Percentiles rank a stretch among this genome's conserved stretches.
These are phyloP conservation scores for Tyto alba DNA, from an alignment of 2,113 vertebrate genomes.

Conservation along the genomic window DNA sequence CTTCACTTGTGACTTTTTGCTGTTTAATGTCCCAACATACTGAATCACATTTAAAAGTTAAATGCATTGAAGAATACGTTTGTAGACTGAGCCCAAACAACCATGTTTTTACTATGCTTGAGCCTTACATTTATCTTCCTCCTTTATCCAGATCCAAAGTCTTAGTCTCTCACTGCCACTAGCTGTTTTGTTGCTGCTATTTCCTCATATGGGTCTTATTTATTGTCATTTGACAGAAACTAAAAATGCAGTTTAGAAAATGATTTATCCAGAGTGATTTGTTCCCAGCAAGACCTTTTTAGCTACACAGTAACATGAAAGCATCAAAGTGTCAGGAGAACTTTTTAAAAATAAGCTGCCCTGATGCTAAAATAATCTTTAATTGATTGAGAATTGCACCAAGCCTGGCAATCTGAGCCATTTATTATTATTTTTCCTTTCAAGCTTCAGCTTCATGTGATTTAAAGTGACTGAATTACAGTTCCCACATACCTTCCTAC, in stretches of 20 bases:
- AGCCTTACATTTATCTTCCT: not conserved
- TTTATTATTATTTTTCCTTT: slow-evolving; percentile 54
- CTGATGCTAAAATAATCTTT: slow-evolving; percentile 53
- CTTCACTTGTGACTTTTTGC: not conserved
- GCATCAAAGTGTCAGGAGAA: slow-evolving; percentile 29
- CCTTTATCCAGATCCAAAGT: not conserved
- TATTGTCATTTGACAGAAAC: not conserved
- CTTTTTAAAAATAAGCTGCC: slow-evolving; percentile 19
- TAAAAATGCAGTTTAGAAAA: not conserved
- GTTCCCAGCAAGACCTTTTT: slow-evolving; percentile 35
- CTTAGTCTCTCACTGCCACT: not conserved
- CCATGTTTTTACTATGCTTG: not conserved
- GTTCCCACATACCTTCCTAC: slow-evolving; percentile 36
- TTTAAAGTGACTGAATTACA: slow-evolving; percentile 39
- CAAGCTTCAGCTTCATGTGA: slow-evolving; percentile 38
- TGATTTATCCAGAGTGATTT: not conserved
- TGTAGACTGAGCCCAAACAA: not conserved
- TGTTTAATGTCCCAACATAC: not conserved
- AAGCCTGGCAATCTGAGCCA: slow-evolving; percentile 26
- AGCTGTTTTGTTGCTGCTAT: not conserved
- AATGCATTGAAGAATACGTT: not conserved
- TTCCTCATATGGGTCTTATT: not conserved
- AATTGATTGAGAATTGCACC: slow-evolving; percentile 53
- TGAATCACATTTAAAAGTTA: not conserved
- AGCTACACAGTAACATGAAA: not conserved